Evolutionary conservation across 2,113 vertebrate species (phyloP), one percentile per base, ranked within the genome.

Genomic region (Tursiops truncatus): DNA sequence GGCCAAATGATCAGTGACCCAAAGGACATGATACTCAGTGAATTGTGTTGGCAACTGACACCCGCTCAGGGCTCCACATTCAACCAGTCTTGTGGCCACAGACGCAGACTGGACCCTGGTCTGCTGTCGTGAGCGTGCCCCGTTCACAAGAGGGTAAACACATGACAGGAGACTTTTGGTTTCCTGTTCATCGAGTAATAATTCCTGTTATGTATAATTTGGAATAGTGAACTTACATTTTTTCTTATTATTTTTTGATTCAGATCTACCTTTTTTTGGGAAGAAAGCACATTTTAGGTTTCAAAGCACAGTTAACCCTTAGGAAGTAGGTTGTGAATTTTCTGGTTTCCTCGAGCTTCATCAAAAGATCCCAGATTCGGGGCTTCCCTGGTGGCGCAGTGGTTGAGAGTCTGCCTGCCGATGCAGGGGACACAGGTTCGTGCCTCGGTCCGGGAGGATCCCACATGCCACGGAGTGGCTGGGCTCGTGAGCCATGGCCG

Each of bases 81-180:
- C 8, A 41, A 36, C 4, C 47, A 38, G 56, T 53, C n/a, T 10
- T 17, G 10, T 1, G 31, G 33, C 15, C 60, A 65, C n/a, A 28
- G 41, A 67, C 41, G 21, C 50, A 68, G 76, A 13, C 33, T 14
- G 47, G 15, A 36, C 70, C 28, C 10, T 25, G 0, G 20, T 8
- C 6, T 26, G 33, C 20, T 25, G 4, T 44, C 5, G 1, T 4
- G 8, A 38, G 6, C 1, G 28, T 26, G 7, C 15, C 17, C 33
- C 6, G 13, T 26, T 23, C 44, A 26, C 31, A 74, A 28, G 18
- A 31, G 5, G 33, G 3, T 21, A 31, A 86, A 6, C 7, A 11
- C 62, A 31, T 33, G 41, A 23, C 15, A 58, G 25, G 62, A 63
- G 67, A 3, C 31, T 21, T 21, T 47, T 28, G 47, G 38, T 10